Percentiles rank a stretch among this genome's conserved stretches.
These are phyloP conservation scores for Carapus acus DNA, from an alignment of 2,797 vertebrate species.

Conservation along the genomic window DNA sequence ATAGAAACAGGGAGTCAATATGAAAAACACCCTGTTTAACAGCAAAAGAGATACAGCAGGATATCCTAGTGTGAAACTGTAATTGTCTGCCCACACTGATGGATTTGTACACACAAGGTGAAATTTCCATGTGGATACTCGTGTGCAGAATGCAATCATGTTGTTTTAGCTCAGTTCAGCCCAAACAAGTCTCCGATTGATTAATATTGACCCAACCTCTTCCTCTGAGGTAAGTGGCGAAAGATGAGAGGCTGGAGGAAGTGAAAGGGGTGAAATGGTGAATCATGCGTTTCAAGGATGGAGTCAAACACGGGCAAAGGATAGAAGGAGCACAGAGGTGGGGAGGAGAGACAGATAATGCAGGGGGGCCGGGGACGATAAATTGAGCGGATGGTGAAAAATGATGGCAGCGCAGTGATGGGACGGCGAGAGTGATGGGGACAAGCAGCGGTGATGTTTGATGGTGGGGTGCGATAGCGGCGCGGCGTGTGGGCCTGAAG, in stretches of 20 bases:
- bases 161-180: constrained; percentile 28
- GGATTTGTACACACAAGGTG: neutral
- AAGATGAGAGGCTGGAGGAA: constrained; percentile 19
- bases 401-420: constrained; percentile 36
- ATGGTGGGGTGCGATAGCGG: constrained; percentile 38
- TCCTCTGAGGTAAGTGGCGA: constrained; percentile 39
- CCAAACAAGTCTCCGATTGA: constrained; percentile 48
- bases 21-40: no score
- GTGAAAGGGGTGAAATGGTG: constrained; percentile 23
- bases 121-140: neutral
- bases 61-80: no score
- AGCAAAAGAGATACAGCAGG: no score
- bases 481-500: constrained; percentile 27
- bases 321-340: neutral
- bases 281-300: constrained; percentile 6
- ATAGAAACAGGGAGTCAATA: no score
- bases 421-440: constrained; percentile 26
- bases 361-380: constrained; percentile 2
- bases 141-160: neutral
- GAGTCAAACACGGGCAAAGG: constrained; percentile 11
- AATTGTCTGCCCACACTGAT: neutral
- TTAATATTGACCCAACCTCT: constrained; percentile 49
- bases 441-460: constrained; percentile 20
- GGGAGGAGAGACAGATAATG: constrained; percentile 33
- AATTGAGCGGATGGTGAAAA: constrained; percentile 29